Evolutionary conservation across 2,113 vertebrate genomes (phyloP).

Genomic region (Indicator maculatus): DNA sequence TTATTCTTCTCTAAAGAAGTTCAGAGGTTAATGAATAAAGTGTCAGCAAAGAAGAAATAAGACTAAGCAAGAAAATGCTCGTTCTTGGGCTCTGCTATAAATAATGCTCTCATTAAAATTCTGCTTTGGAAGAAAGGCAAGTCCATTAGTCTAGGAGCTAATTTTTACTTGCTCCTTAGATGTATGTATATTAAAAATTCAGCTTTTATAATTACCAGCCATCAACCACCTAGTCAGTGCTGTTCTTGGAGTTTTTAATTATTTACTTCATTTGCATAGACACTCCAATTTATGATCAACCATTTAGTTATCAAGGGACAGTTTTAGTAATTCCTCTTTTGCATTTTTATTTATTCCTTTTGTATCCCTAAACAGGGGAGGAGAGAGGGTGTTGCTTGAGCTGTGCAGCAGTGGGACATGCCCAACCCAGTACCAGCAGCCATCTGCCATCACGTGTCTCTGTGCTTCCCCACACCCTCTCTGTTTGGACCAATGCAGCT

Average conservation of each 20-base stretch:
- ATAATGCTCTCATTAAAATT: conserved; percentile 85
- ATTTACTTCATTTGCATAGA: conserved; percentile 87
- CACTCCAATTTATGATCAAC: conserved; percentile 81
- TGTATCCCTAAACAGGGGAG: conserved; percentile 20
- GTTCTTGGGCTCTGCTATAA: conserved; percentile 77
- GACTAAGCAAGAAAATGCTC: conserved; percentile 69
- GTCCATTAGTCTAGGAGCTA: conserved; percentile 83
- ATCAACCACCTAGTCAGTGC: conserved; percentile 83
- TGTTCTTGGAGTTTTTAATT: conserved; percentile 83
- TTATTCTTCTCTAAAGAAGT: conserved; percentile 69
- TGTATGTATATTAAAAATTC: conserved; percentile 84
- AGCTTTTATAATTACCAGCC: conserved; percentile 84
- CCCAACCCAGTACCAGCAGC: not conserved
- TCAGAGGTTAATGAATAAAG: conserved; percentile 78
- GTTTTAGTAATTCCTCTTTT: conserved; percentile 76
- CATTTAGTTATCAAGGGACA: conserved; percentile 78
- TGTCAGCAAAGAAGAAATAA: conserved; percentile 72
- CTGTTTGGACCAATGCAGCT: not conserved
- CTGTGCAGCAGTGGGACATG: not conserved
- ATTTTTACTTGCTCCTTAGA: conserved; percentile 83
- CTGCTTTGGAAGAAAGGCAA: conserved; percentile 80
- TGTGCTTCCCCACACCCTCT: rapidly evolving
- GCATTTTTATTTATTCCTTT: conserved; percentile 76
- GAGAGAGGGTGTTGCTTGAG: not conserved
- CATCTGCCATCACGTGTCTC: rapidly evolving